phyloP scores from a whole-genome alignment of 2,888 invertebrate genomes.

The Lasioglossum calceatum region DNA sequence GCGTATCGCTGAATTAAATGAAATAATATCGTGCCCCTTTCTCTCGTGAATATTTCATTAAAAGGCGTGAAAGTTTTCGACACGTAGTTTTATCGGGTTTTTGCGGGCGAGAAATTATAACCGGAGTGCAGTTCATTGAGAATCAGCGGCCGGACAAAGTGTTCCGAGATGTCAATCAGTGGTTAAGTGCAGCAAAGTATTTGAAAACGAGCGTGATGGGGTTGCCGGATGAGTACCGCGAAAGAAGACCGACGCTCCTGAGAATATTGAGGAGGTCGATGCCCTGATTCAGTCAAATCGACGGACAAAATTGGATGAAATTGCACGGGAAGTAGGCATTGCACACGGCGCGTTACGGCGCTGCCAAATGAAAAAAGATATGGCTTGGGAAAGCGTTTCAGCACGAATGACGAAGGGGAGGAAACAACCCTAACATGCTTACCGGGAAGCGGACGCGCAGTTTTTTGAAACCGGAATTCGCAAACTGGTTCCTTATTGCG shows the following conservation, averaged over 20 bases:
- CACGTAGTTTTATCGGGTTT: neutral
- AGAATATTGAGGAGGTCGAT: constrained; percentile 9
- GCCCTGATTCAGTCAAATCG: constrained; percentile 19
- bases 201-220: neutral
- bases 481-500: neutral
- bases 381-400: neutral
- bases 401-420: neutral
- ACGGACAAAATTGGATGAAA: constrained; percentile 13
- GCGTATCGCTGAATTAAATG: neutral
- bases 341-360: neutral
- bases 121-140: neutral
- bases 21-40: neutral
- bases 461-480: constrained; percentile 1
- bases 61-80: neutral
- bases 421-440: constrained; percentile 1
- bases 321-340: constrained; percentile 12
- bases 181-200: neutral
- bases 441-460: neutral
- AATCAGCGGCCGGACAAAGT: neutral
- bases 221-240: neutral
- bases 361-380: constrained; percentile 15
- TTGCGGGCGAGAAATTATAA: neutral
- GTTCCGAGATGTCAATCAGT: neutral
- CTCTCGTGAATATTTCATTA: neutral
- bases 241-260: neutral